Percentiles rank a stretch among this genome's conserved stretches.
Conservation (phyloP, 1,140 invertebrate genomes). For the Eufriesea mexicana region DNA sequence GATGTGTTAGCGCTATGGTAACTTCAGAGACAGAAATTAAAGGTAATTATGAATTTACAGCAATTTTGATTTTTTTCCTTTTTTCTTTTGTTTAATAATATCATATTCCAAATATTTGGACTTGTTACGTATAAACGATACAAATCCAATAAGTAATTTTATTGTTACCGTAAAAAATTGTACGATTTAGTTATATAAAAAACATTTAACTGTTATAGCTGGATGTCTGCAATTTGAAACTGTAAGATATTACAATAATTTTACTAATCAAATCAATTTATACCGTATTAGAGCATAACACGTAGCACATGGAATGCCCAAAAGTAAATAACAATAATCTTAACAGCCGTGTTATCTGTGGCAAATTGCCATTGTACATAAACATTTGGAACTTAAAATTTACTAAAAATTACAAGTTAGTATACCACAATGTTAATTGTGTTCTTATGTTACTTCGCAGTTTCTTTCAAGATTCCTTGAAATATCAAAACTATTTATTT, state of each 20-base stretch:
- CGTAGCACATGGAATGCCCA: conserved; percentile 53
- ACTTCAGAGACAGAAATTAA: conserved; percentile 75
- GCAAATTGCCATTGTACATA: conserved; percentile 43
- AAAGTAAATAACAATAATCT: conserved; percentile 60
- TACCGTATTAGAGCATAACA: conserved; percentile 46
- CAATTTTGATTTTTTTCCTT: conserved; percentile 56
- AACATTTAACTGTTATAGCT: conserved; percentile 29
- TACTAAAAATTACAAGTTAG: conserved; percentile 50
- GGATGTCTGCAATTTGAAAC: conserved; percentile 35
- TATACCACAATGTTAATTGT: conserved; percentile 37
- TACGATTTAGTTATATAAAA: conserved; percentile 37
- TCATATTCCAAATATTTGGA: conserved; percentile 57
- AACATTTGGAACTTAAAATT: conserved; percentile 57
- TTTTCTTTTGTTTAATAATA: conserved; percentile 48
- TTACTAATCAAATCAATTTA: conserved; percentile 53
- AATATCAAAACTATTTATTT: conserved; percentile 13
- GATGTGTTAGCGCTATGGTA: conserved; percentile 66
- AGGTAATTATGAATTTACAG: conserved; percentile 47
- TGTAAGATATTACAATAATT: conserved; percentile 33
- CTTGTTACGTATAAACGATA: conserved; percentile 21
- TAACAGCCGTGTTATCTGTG: conserved; percentile 47
- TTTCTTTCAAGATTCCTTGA: conserved; percentile 20
- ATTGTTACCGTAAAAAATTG: conserved; percentile 46
- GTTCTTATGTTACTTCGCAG: not conserved
- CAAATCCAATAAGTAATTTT: conserved; percentile 24